Conservation (phyloP, 2,113 vertebrate species). For the Numenius arquata region DNA sequence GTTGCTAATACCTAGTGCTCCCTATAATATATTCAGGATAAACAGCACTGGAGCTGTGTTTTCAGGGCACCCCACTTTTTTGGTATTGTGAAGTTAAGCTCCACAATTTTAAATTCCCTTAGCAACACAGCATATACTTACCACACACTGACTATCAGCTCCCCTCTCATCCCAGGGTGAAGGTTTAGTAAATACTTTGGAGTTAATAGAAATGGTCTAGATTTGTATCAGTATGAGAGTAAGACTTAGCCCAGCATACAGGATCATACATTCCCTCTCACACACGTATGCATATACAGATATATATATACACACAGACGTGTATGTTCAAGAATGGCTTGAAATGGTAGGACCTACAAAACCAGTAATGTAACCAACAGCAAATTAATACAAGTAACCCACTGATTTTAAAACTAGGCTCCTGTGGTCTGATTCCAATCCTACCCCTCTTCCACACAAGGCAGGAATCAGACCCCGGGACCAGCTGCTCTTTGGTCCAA, state of each 20-base stretch:
- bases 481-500: background rate
- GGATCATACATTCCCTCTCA: background rate
- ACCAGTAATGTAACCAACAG: background rate
- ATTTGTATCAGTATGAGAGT: background rate
- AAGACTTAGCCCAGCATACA: background rate
- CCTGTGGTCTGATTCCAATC: background rate
- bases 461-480: background rate
- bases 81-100: background rate
- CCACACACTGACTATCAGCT: background rate
- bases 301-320: background rate
- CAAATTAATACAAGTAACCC: background rate
- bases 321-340: background rate
- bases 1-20: constrained; percentile 6
- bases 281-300: background rate
- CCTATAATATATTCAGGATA: background rate
- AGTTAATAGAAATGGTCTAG: background rate
- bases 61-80: background rate
- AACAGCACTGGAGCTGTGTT: constrained; percentile 27
- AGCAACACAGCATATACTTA: background rate
- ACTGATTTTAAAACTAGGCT: background rate
- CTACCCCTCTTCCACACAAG: background rate
- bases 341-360: background rate
- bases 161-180: background rate
- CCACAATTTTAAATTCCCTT: background rate
- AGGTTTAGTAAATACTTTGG: background rate